Base-by-base conservation (phyloP, 37 sponge, comb jelly and placozoan genomes). In the Theonella swinhoei region DNA sequence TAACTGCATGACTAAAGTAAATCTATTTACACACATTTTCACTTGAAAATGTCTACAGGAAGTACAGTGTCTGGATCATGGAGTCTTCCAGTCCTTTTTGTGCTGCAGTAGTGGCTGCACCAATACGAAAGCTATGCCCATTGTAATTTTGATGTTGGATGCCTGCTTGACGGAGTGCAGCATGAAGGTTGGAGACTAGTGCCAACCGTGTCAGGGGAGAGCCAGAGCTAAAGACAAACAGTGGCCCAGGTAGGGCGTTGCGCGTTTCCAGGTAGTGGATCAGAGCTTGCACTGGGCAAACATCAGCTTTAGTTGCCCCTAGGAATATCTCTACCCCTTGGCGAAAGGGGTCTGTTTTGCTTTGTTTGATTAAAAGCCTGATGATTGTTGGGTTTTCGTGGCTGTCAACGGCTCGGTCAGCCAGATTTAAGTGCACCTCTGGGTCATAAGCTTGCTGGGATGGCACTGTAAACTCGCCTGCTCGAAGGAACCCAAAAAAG, bases 51-150 rank as follows among this genome's bases (percentile, higher is more conserved):
- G n/a, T n/a, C n/a, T n/a, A n/a, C n/a, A n/a, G n/a, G n/a, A 63
- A 28, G 64, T 63, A 3, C 33, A 77, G 78, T 33, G 64, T 77
- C 31, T 77, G n/a, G 20, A 77, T 60, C 34, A 62, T 58, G 63
- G 63, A 77, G 64, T 77, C 78, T 23, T 59, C 64, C 25, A 74
- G 22, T 2, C 75, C 75, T 7, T 32, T 20, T 58, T 31, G 34
- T 31, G 64, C 84, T 11, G 84, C 84, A 19, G 84, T 83, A 0
- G 84, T 74, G 34, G 84, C 74, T 64, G 76, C 70, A 68, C 67
- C 78, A 23, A 77, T 85, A 30, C 77, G 69, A 61, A 76, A 85
- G 70, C 85, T 85, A 61, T 83, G 76, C 4, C 84, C 84, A 17
- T 66, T 47, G 39, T 77, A 85, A 1, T 78, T 22, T n/a, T n/a